Percentiles rank a stretch among this genome's conserved stretches.
Conservation (phyloP, 2,888 invertebrate genomes). For the Cyclophora punctaria region DNA sequence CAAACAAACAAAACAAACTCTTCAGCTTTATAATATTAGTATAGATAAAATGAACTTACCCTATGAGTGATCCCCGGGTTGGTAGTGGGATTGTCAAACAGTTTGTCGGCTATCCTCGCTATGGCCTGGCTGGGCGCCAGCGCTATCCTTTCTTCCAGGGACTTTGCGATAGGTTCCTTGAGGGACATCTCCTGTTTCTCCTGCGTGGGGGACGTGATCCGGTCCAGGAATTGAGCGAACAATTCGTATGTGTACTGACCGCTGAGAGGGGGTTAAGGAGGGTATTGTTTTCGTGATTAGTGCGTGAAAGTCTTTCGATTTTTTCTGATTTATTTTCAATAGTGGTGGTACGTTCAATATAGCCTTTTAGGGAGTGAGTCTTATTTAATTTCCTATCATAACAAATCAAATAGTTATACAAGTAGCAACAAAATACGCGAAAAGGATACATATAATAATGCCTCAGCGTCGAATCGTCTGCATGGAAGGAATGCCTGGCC, state of each 20-base stretch:
- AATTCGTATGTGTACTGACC: slow-evolving; percentile 87
- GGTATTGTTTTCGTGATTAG: too few relatives aligned
- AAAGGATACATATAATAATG: slow-evolving; percentile 68
- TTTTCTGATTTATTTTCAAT: too few relatives aligned
- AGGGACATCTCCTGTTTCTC: slow-evolving; percentile 43
- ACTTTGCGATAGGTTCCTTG: slow-evolving; percentile 43
- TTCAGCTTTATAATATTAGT: too few relatives aligned
- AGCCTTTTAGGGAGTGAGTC: too few relatives aligned
- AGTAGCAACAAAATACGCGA: too few relatives aligned
- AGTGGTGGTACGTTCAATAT: too few relatives aligned
- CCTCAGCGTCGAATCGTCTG: slow-evolving; percentile 49
- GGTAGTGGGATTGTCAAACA: slow-evolving; percentile 57
- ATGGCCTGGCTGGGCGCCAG: slow-evolving; percentile 43
- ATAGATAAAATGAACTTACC: slow-evolving; percentile 32
- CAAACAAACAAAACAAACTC: too few relatives aligned
- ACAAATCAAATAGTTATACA: too few relatives aligned
- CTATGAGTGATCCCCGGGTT: slow-evolving; percentile 58
- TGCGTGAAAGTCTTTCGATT: too few relatives aligned
- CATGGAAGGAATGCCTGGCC: slow-evolving; percentile 60
- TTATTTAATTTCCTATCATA: too few relatives aligned
- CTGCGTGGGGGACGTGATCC: slow-evolving; percentile 75
- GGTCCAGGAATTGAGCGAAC: slow-evolving; percentile 84
- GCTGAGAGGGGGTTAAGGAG: slow-evolving; percentile 51
- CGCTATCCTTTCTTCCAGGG: slow-evolving; percentile 54
- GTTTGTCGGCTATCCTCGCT: slow-evolving; percentile 43